These are phyloP conservation scores for Anomalospiza imberbis DNA, from an alignment of 2,797 vertebrate species.

Conservation along the genomic window DNA sequence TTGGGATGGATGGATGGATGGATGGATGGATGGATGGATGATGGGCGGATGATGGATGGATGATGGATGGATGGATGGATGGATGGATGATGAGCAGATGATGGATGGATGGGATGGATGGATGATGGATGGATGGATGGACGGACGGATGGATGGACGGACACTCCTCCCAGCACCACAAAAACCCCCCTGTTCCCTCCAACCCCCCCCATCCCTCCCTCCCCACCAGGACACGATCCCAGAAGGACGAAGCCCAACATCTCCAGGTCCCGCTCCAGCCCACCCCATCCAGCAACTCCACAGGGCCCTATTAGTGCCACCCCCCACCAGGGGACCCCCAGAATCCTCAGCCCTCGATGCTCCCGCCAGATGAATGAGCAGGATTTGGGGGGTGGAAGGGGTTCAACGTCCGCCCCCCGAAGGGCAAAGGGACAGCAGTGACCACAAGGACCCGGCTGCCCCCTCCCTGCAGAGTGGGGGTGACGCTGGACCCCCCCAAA, in stretches of 20 bases:
- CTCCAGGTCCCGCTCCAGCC: neutral
- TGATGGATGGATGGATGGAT: too few species aligned
- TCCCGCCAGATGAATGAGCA: fast-evolving
- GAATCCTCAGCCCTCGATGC: fast-evolving
- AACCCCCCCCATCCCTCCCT: too few species aligned
- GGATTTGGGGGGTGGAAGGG: neutral
- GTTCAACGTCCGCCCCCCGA: fast-evolving
- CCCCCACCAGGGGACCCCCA: neutral
- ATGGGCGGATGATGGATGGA: too few species aligned
- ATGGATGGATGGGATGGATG: neutral
- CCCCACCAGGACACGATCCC: too few species aligned
- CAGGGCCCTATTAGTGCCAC: too few species aligned
- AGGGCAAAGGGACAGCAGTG: neutral
- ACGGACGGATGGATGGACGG: neutral
- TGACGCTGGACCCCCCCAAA: fast-evolving
- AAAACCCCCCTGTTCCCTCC: too few species aligned
- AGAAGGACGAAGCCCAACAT: neutral
- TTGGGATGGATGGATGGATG: neutral
- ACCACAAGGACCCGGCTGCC: neutral
- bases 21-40: too few species aligned
- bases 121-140: neutral
- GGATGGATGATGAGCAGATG: too few species aligned
- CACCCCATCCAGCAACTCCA: neutral
- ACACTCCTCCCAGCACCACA: too few species aligned
- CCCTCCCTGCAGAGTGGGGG: neutral